phyloP scores from a whole-genome alignment of 2,888 invertebrate species.

The Myopa testacea region DNA sequence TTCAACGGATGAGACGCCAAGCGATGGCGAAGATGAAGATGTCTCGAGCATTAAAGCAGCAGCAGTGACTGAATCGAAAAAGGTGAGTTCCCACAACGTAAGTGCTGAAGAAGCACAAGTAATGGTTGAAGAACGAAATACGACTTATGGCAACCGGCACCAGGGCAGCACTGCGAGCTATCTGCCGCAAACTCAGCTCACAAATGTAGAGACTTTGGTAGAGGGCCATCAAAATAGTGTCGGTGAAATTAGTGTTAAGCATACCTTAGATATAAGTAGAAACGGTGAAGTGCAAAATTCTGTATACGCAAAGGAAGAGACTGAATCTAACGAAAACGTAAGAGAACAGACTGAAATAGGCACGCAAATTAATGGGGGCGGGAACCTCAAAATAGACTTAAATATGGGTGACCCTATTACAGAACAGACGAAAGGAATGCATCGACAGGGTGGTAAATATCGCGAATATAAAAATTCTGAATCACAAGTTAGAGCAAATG shows the following conservation, averaged over 20 bases:
- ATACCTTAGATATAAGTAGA: constrained; percentile 56
- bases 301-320: constrained; percentile 16
- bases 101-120: constrained; percentile 40
- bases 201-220: constrained; percentile 51
- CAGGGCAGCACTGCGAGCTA: constrained; percentile 42
- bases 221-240: constrained; percentile 56
- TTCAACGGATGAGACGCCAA: constrained; percentile 45
- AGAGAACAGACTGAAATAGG: constrained; percentile 28
- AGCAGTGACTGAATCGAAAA: constrained; percentile 49
- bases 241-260: constrained; percentile 56
- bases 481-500: too few species aligned
- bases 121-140: constrained; percentile 34
- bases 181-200: constrained; percentile 47
- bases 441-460: too few species aligned
- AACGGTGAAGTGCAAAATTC: constrained; percentile 3
- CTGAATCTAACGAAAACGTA: not conserved
- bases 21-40: constrained; percentile 47
- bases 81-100: constrained; percentile 64
- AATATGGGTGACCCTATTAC: too few species aligned
- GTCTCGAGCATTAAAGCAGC: constrained; percentile 45
- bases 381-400: not conserved
- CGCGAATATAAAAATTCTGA: too few species aligned
- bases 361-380: not conserved
- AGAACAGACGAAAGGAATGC: too few species aligned
- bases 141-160: constrained; percentile 46